Percentiles rank a stretch among this genome's conserved stretches.
Evolutionary conservation across 2,888 invertebrate genomes (phyloP).

Genomic region (Coelogynopora nodosa): DNA sequence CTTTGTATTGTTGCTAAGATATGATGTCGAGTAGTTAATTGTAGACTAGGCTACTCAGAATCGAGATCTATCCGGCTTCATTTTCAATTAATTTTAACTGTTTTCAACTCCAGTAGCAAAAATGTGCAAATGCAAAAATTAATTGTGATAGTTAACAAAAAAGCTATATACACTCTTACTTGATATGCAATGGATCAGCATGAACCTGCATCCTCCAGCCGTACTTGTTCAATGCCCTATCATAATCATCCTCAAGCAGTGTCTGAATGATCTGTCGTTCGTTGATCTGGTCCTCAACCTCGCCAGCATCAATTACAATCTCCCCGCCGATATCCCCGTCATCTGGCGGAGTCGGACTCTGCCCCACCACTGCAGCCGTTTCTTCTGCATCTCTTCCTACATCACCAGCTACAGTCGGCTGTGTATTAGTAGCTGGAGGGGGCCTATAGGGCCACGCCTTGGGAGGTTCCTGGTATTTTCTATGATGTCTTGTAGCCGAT

Average conservation of each 20-base stretch:
- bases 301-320: neutral
- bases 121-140: too few relatives aligned
- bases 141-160: too few relatives aligned
- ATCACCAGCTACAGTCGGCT: neutral
- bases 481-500: neutral
- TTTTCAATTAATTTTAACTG: too few relatives aligned
- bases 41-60: too few relatives aligned
- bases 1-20: too few relatives aligned
- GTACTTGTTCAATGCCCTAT: constrained; percentile 52
- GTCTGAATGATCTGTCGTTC: neutral
- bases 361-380: neutral
- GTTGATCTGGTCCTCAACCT: neutral
- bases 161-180: constrained; percentile 51
- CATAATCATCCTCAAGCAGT: constrained; percentile 49
- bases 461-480: neutral
- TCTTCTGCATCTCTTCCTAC: neutral
- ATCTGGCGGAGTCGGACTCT: neutral
- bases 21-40: too few relatives aligned
- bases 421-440: neutral
- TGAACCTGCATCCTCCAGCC: constrained; percentile 58
- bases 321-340: neutral
- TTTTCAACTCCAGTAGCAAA: too few relatives aligned
- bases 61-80: too few relatives aligned
- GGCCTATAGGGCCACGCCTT: neutral
- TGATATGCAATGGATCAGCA: constrained; percentile 56